A percentile compares a stretch with the other conserved stretches of the same genome.
Evolutionary conservation across 64 coral and sea anemone species (phyloP).

Genomic region (Dendrophyllia cribrosa): DNA sequence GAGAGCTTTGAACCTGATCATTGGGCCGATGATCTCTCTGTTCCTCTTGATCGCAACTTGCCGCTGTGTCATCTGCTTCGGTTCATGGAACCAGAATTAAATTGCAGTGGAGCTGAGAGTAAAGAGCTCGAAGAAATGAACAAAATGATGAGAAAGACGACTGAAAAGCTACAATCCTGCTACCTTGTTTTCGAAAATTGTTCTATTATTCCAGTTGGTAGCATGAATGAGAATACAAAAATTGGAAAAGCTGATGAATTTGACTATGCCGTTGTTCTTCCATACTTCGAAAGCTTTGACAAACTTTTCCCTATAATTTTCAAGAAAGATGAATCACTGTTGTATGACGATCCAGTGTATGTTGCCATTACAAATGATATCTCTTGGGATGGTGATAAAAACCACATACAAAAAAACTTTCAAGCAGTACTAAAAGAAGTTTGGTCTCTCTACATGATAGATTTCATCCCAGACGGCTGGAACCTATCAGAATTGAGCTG

Average conservation of each 20-base stretch:
- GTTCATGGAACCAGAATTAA: constrained; percentile 42
- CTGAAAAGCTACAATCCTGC: constrained; percentile 11
- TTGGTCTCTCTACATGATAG: constrained; percentile 41
- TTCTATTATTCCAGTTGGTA: constrained; percentile 51
- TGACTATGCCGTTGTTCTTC: constrained; percentile 64
- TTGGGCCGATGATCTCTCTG: constrained; percentile 36
- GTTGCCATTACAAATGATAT: constrained; percentile 31
- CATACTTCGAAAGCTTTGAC: constrained; percentile 61
- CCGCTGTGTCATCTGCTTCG: constrained; percentile 34
- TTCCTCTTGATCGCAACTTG: not conserved
- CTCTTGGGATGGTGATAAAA: not conserved
- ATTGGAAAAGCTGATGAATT: constrained; percentile 58
- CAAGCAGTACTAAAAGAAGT: constrained; percentile 10
- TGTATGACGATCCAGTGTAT: constrained; percentile 54
- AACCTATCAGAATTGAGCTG: constrained; percentile 40
- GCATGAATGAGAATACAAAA: constrained; percentile 48
- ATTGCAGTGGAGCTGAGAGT: not conserved
- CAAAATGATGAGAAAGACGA: constrained; percentile 31
- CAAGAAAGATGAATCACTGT: constrained; percentile 43
- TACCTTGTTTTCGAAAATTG: constrained; percentile 46
- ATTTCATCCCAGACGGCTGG: constrained; percentile 66
- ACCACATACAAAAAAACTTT: constrained; percentile 31
- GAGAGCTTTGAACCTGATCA: constrained; percentile 27
- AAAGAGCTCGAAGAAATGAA: constrained; percentile 30
- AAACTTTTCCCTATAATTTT: constrained; percentile 57